Base-by-base conservation (phyloP, 2,888 invertebrate genomes). In the Gymnosoma rotundatum region DNA sequence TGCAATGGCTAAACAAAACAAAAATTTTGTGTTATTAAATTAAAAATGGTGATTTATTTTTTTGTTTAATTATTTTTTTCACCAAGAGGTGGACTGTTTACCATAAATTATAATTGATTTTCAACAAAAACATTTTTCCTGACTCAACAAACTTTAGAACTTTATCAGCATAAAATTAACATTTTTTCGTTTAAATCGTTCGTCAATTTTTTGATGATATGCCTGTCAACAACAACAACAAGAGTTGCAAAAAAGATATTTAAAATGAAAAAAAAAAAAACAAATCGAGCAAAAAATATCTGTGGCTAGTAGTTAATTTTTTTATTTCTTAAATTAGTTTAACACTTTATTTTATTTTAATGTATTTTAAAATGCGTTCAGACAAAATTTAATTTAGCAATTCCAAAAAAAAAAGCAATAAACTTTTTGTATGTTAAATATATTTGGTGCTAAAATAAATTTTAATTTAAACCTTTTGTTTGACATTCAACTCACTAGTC, bases 161-260 rank as follows among this genome's bases (percentile, higher is more conserved):
- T 69, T 73, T 58, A 83, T 83, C 78, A 69, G 73, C 78, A 83
- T 78, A 83, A 73, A 78, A 78, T 83, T 83, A 56, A 21, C 73
- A 83, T 83, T 76, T 76, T 56, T 67, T 73, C 69, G 42, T 38
- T 80, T 56, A 61, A 60, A 60, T 16, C 50, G 36, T 75, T 64
- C 50, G 48, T 36, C 32, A 20, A 69, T 45, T 69, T 70, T 54
- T 69, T 66, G 36, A 52, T 50, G 58, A 42, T 75, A 21, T 63
- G 81, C 18, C 50, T 75, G 69, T 21, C n/a, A 54, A 25, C 1
- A 69, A n/a, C 60, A 66, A 72, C 64, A 78, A 72, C 9, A 66
- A 25, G 16, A 60, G 52, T 38, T 56, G 36, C 10, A 70, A 32
- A 45, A 42, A 16, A 5, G 45, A 5, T 25, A 18, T 73, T 52